These are phyloP conservation scores for Pimpla rufipes DNA, from an alignment of 2,888 invertebrate genomes.

Conservation along the genomic window DNA sequence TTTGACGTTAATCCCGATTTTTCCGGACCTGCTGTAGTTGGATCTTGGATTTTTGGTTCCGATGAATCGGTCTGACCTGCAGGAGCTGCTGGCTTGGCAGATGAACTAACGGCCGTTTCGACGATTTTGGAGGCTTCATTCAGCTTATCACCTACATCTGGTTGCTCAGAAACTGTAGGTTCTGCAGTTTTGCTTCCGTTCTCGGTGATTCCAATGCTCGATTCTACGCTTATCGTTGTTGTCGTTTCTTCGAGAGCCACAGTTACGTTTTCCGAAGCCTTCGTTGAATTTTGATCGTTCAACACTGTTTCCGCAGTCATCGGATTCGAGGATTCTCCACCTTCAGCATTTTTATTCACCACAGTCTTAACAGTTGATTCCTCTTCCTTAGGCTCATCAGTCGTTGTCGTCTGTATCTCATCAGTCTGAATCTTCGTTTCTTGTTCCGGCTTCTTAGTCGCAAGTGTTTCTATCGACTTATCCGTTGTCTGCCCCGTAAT, in stretches of 20 bases:
- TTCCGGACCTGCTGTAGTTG: not conserved
- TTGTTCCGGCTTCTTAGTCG: conserved; percentile 18
- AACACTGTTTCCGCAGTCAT: not conserved
- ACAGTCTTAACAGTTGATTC: conserved; percentile 16
- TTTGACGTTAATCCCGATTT: conserved; percentile 42
- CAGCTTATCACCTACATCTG: conserved; percentile 10
- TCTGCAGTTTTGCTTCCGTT: conserved; percentile 46
- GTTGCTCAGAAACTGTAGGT: not conserved
- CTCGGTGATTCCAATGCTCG: conserved; percentile 20
- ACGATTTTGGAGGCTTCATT: conserved; percentile 17
- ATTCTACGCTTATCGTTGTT: not conserved
- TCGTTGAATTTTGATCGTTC: conserved; percentile 26
- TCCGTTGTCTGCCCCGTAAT: conserved; percentile 8
- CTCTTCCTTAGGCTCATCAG: conserved; percentile 25
- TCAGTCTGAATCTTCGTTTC: not conserved
- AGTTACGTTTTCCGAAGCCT: conserved; percentile 11
- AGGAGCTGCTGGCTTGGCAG: conserved; percentile 16
- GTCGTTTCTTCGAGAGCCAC: not conserved
- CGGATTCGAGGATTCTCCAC: conserved; percentile 32
- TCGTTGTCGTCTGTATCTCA: not conserved
- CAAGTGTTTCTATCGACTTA: not conserved
- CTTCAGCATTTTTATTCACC: conserved; percentile 10
- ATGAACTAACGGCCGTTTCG: conserved; percentile 12
- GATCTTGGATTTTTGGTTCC: conserved; percentile 32
- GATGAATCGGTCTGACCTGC: conserved; percentile 10